phyloP scores from a whole-genome alignment of 2,113 vertebrate species.

The Lophotis ruficrista region DNA sequence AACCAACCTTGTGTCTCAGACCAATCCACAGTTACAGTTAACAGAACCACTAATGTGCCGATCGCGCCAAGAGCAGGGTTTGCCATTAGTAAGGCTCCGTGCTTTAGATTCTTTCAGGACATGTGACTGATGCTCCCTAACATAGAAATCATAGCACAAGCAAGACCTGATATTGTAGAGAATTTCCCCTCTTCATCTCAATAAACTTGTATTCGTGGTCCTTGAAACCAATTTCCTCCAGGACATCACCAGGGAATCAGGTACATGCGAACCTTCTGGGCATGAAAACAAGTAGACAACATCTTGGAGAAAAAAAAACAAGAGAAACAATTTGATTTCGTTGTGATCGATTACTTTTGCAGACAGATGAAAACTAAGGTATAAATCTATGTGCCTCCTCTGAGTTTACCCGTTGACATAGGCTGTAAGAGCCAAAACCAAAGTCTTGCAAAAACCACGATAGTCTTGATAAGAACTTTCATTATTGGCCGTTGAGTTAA shows the following conservation, averaged over 20 bases:
- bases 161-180: neutral
- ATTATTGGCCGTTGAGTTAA: neutral
- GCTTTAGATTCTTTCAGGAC: neutral
- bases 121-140: neutral
- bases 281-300: neutral
- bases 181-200: neutral
- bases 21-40: neutral
- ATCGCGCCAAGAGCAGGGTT: neutral
- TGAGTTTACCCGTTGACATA: neutral
- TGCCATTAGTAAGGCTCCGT: neutral
- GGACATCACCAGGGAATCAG: neutral
- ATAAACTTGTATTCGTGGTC: neutral
- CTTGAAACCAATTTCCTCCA: neutral
- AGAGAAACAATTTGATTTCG: neutral
- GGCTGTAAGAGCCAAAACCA: neutral
- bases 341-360: neutral
- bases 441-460: neutral
- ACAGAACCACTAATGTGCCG: neutral
- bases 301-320: neutral
- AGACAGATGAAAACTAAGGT: neutral
- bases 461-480: neutral
- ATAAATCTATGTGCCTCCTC: neutral
- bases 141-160: neutral
- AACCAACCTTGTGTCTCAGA: neutral
- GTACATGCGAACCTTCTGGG: neutral